Base-by-base conservation (phyloP, 2,113 vertebrate genomes). In the Cettia cetti region DNA sequence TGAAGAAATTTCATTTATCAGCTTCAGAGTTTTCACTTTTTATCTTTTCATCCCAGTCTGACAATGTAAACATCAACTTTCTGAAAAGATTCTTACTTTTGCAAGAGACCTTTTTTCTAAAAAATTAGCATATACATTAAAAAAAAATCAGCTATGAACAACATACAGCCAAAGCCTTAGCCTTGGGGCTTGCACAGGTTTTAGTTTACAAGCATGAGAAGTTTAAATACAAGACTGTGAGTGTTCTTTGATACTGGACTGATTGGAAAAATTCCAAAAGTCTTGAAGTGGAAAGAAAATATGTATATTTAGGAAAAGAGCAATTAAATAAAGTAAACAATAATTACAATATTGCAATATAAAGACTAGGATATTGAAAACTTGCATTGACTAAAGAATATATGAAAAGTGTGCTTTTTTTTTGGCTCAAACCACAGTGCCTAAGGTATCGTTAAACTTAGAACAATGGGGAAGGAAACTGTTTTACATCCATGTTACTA, bases 241-340 rank as follows among this genome's bases (percentile, higher is more conserved):
- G 82, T 40, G 52, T 47, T 83, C 88, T 95, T 90, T 94, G 87
- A 95, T 93, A 96, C 44, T 42, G 75, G 39, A 86, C 47, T 68
- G 68, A 86, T 60, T 91, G 79, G 82, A 92, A 88, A 90, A 93
- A 74, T 64, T 87, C 90, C 93, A 61, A 89, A 93, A 95, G 39
- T 71, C 76, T 80, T 93, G 68, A 94, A 91, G 80, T 37, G 59
- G 39, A 74, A 37, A 76, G 35, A 50, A 94, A 92, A 66, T 2
- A 94, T 47, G 31, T 70, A 74, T 94, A 74, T 74, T 96, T 83
- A 95, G 80, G 91, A 95, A 95, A 94, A 91, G 26, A 92, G 74
- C 37, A 91, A 91, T 94, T 94, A 89, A 92, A 86, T 57, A 89
- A 91, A 75, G 60, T 69, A 95, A 95, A 93, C 59, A 94, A 61